A percentile compares a stretch with the other conserved stretches of the same genome.
Evolutionary conservation across 2,113 vertebrate species (phyloP).

Genomic region (Calypte anna): DNA sequence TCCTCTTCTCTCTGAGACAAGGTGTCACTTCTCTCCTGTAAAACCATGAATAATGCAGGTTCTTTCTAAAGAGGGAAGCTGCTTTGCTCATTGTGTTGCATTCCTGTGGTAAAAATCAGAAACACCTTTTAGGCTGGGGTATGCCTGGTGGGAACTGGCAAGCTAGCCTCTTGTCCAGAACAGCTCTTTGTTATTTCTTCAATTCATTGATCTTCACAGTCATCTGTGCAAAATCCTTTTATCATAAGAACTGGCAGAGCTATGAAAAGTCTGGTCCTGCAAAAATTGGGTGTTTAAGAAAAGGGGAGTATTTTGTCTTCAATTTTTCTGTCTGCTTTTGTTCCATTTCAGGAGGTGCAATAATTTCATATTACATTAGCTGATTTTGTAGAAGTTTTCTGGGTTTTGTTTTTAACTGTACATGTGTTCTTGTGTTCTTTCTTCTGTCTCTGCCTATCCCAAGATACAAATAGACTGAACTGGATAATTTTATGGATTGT

Average conservation of each 20-base stretch:
- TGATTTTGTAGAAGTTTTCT: neutral
- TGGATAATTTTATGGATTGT: neutral
- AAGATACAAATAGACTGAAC: neutral
- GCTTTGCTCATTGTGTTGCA: neutral
- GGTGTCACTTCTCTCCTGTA: neutral
- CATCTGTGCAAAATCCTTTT: neutral
- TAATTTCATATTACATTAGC: slow-evolving; percentile 1
- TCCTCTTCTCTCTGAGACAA: neutral
- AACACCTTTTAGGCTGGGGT: neutral
- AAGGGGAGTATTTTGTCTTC: neutral
- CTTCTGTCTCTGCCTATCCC: neutral
- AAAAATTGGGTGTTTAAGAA: neutral
- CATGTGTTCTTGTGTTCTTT: neutral
- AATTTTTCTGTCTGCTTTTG: neutral
- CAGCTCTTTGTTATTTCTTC: neutral
- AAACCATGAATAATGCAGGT: neutral
- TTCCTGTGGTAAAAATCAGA: neutral
- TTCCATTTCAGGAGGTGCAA: neutral
- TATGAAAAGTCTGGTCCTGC: neutral
- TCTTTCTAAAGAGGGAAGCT: neutral
- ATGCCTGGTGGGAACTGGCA: neutral
- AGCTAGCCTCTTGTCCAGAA: neutral
- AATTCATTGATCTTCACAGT: neutral
- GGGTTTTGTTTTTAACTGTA: neutral
- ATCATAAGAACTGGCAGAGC: neutral